These are phyloP conservation scores for Luscinia megarhynchos DNA, from an alignment of 2,797 vertebrate genomes.

Conservation along the genomic window DNA sequence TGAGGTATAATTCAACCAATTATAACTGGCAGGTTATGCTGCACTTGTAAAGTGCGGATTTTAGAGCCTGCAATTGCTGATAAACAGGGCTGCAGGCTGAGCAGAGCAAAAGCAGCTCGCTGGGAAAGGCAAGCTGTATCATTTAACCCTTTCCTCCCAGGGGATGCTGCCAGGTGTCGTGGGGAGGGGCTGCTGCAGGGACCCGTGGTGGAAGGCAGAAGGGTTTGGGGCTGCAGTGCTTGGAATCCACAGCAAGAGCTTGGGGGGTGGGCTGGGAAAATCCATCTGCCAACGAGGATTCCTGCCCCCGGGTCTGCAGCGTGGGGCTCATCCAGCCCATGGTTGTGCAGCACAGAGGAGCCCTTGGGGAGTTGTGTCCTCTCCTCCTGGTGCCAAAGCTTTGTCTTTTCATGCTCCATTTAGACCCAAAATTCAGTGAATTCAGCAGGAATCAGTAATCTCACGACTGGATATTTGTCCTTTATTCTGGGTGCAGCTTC, in stretches of 20 bases:
- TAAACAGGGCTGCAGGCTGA: constrained; percentile 51
- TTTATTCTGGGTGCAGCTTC: constrained; percentile 23
- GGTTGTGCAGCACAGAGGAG: background rate
- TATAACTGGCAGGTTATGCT: constrained; percentile 66
- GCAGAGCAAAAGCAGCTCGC: background rate
- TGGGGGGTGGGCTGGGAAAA: background rate
- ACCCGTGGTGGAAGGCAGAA: fast-evolving
- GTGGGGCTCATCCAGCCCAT: background rate
- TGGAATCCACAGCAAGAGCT: background rate
- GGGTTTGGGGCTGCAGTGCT: background rate
- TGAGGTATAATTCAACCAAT: constrained; percentile 68
- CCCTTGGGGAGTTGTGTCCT: background rate
- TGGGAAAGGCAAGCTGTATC: background rate
- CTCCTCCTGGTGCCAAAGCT: background rate
- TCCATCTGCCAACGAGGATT: background rate
- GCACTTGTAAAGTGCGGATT: constrained; percentile 55
- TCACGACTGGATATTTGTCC: constrained; percentile 12
- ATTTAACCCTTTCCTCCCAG: constrained; percentile 7
- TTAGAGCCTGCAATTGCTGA: constrained; percentile 70
- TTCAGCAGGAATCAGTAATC: constrained; percentile 30
- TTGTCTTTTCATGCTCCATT: background rate
- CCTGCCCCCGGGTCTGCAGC: background rate
- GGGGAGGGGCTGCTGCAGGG: background rate
- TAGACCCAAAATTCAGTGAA: background rate
- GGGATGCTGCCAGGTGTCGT: background rate